A percentile compares a stretch with the other conserved stretches of the same genome.
phyloP scores from a whole-genome alignment of 2,797 vertebrate species.

The Dermochelys coriacea region DNA sequence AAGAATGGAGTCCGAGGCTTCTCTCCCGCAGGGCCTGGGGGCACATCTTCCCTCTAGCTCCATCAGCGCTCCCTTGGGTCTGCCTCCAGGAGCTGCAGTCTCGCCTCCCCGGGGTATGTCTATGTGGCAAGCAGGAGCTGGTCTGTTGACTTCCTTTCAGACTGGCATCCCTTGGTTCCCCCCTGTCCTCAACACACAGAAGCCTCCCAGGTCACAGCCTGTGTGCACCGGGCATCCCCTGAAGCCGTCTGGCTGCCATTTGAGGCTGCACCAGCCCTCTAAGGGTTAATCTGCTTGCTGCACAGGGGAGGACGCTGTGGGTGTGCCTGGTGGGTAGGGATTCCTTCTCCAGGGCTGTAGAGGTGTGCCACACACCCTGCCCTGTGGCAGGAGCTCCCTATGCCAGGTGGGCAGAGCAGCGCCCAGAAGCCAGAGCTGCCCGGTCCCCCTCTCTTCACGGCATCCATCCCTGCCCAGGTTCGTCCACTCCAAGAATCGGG shows the following conservation, averaged over 20 bases:
- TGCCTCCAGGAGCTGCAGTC: background rate
- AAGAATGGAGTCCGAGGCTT: background rate
- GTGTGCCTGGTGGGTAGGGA: background rate
- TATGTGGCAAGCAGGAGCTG: too few species aligned
- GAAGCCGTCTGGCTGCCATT: background rate
- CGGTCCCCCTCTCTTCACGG: background rate
- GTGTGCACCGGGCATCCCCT: background rate
- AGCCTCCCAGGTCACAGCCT: background rate
- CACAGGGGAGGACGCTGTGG: background rate
- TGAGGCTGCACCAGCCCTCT: background rate
- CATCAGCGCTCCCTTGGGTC: background rate
- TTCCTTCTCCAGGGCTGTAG: background rate
- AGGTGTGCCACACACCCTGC: background rate
- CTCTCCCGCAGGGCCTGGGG: too few species aligned
- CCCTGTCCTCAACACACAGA: background rate
- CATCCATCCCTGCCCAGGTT: constrained; percentile 70
- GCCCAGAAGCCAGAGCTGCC: background rate
- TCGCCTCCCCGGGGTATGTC: background rate
- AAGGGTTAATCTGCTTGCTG: background rate
- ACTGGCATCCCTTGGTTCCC: background rate
- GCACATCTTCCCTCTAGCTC: background rate
- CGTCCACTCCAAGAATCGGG: constrained; percentile 85
- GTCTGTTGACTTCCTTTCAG: background rate
- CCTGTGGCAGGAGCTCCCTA: background rate
- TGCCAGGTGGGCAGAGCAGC: background rate